Base-by-base conservation (phyloP, 2,113 vertebrate species). In the Sinosuthora webbiana region DNA sequence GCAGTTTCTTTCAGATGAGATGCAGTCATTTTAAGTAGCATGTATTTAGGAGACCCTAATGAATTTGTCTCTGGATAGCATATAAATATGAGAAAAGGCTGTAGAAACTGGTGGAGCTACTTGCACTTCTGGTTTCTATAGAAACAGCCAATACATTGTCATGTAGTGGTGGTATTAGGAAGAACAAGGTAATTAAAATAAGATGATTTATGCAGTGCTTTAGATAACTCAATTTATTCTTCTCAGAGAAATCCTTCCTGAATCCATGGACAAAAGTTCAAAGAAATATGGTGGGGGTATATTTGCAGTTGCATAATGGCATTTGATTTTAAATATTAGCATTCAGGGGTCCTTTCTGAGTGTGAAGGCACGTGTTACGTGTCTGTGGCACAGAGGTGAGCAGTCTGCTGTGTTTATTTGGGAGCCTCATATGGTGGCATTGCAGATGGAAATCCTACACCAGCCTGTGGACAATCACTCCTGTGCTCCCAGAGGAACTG, bases 41-140 rank as follows among this genome's bases (percentile, higher is more conserved):
- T 96, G 86, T 97, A 70, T 92, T 81, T 57, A 94, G 94, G 86
- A 94, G 82, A 63, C 31, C 35, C 91, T 98, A 97, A 97, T 98
- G 96, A 97, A 96, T 97, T 96, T 92, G 77, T 80, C 94, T 97
- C 94, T 94, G 70, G 93, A 81, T 92, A 92, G 92, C 96, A 94
- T 90, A 93, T 93, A 85, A 94, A 96, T 96, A 95, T 89, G 95
- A 97, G 93, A 96, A 95, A 96, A 95, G 94, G 62, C 53, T 27
- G 81, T 47, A 84, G 82, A 90, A 97, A 93, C 75, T 95, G 75
- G 82, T 74, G 79, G 91, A 94, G 94, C 92, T 45, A 60, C 83
- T 85, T 74, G 83, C 90, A 79, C 91, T 96, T 93, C 60, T 94
- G 95, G 98, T 98, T 98, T 98, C 98, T 97, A 98, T 98, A 95